A percentile compares a stretch with the other conserved stretches of the same genome.
Evolutionary conservation across 1,140 invertebrate species (phyloP).

Genomic region (Tyrophagus putrescentiae): DNA sequence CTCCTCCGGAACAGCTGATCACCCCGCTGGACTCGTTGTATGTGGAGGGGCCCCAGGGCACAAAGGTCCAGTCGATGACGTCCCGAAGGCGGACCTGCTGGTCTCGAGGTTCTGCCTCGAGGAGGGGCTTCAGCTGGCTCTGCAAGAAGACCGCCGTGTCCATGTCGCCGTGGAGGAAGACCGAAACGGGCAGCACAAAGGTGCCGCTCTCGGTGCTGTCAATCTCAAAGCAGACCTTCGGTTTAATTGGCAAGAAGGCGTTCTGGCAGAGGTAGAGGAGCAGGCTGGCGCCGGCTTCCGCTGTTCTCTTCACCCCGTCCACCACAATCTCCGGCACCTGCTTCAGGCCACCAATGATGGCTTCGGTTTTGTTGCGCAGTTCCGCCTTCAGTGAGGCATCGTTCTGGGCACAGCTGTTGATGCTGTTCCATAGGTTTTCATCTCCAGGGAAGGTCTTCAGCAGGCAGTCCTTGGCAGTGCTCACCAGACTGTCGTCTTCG

Average conservation of each 20-base stretch:
- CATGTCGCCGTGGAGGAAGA: neutral
- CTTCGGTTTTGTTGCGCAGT: neutral
- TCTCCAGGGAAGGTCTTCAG: too few species aligned
- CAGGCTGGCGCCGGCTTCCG: neutral
- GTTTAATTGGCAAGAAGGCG: neutral
- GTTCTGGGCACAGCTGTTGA: too few species aligned
- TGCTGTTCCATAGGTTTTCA: too few species aligned
- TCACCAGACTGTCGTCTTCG: too few species aligned
- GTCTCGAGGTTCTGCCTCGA: neutral
- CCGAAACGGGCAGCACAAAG: neutral
- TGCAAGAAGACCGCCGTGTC: neutral
- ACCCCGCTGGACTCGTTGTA: neutral
- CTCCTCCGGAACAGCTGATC: neutral
- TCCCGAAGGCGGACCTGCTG: neutral
- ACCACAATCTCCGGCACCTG: neutral
- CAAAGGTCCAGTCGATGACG: neutral
- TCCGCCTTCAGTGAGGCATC: neutral
- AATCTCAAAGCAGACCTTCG: neutral
- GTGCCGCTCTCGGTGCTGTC: neutral
- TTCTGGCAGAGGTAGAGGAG: neutral
- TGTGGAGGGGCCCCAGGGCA: neutral
- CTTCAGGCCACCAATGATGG: neutral
- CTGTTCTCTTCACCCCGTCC: neutral
- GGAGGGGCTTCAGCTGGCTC: neutral
- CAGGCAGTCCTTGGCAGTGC: too few species aligned